Evolutionary conservation across 2,888 invertebrate species (phyloP).

Genomic region (Drosophila limbata): DNA sequence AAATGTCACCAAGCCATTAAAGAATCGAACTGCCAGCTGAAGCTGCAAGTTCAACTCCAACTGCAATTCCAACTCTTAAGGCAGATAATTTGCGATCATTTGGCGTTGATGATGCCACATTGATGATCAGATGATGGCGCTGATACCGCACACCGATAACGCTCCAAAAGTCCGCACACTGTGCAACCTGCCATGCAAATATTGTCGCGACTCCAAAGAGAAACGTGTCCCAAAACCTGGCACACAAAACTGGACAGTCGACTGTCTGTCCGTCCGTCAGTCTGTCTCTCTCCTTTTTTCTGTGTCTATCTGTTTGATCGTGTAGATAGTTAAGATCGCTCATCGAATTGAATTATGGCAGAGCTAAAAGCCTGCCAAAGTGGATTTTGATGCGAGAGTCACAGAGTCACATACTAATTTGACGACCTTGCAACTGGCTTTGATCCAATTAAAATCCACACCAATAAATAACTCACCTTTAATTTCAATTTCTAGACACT

Average conservation of each 20-base stretch:
- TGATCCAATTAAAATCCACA: constrained; percentile 55
- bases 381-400: constrained; percentile 44
- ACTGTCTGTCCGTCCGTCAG: background rate
- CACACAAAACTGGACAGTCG: constrained; percentile 13
- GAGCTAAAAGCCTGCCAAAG: constrained; percentile 79
- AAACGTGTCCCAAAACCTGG: constrained; percentile 9
- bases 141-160: constrained; percentile 70
- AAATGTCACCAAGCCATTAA: constrained; percentile 79
- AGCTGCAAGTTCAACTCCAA: background rate
- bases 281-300: constrained; percentile 19
- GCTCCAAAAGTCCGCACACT: constrained; percentile 35
- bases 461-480: constrained; percentile 37
- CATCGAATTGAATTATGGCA: constrained; percentile 79
- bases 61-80: constrained; percentile 53
- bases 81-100: constrained; percentile 80
- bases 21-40: constrained; percentile 11
- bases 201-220: constrained; percentile 30
- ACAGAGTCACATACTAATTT: constrained; percentile 56
- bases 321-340: constrained; percentile 81
- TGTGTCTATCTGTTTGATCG: constrained; percentile 53
- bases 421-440: constrained; percentile 60
- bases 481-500: constrained; percentile 11
- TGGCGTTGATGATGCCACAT: constrained; percentile 78
- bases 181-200: constrained; percentile 42
- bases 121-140: constrained; percentile 79